Base-by-base conservation (phyloP, 2,888 invertebrate genomes). In the Dryobota labecula region DNA sequence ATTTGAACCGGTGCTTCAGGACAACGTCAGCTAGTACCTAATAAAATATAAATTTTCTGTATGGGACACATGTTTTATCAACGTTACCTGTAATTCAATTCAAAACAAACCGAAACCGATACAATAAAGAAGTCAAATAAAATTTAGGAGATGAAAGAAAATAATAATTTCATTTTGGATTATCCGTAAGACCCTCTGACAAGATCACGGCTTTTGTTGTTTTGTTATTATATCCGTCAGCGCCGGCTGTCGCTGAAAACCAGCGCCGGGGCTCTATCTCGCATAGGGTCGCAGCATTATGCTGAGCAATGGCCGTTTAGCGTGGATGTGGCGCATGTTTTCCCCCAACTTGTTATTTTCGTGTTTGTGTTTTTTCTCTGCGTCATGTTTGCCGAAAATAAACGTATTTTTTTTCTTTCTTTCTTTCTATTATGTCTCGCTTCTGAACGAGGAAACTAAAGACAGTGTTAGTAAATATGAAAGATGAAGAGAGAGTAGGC, bases 121-220 rank as follows among this genome's bases (percentile, higher is more conserved):
- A 54, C 49, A 74, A 68, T 63, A 30, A 57, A 3, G 53, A 47
- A 47, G 30, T 36, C 47, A 79, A 57, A 73, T 41, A 36, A 30
- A 63, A 53, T 61, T 63, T 60, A 2, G 27, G 15, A 64, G 49
- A 77, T 56, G 54, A 60, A 62, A 41, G 53, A 54, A 58, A 69
- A 73, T 56, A 57, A 62, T 47, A 47, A 77, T 77, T 60, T 63
- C 30, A 56, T 69, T 74, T 74, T 11, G 54, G 63, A 61, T 80
- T 56, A 64, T 27, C 51, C 11, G 18, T 75, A 63, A 77, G 41
- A 58, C 69, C 49, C 27, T 49, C 27, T 77, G 63, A 64, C 54
- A 63, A 60, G 49, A 68, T 49, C 20, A 20, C 43, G 63, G 60
- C 36, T 54, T 64, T 68, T 51, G 49, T 68, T 67, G n/a, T 43